These are phyloP conservation scores for Tiliacea aurago DNA, from an alignment of 2,888 invertebrate species.

Conservation along the genomic window DNA sequence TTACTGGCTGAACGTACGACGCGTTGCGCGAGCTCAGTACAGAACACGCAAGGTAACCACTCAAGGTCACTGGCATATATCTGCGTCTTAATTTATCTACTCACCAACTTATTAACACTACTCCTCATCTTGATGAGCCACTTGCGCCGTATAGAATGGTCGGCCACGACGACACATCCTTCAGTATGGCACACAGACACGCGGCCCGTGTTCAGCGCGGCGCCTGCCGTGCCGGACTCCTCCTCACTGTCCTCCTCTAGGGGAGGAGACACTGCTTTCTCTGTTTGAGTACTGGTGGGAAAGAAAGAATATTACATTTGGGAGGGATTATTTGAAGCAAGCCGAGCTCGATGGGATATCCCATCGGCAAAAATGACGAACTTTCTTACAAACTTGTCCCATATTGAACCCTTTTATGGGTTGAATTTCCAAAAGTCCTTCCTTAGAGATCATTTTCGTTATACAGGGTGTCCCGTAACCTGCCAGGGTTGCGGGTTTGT, in stretches of 20 bases:
- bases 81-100: constrained; percentile 33
- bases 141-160: constrained; percentile 93
- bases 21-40: too few relatives aligned
- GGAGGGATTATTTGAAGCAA: neutral
- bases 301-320: neutral
- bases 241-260: constrained; percentile 79
- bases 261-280: constrained; percentile 73
- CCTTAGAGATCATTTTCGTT: too few relatives aligned
- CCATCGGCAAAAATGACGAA: neutral
- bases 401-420: too few relatives aligned
- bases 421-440: too few relatives aligned
- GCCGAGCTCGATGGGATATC: neutral
- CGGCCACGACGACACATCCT: constrained; percentile 91
- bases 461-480: too few relatives aligned
- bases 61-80: too few relatives aligned
- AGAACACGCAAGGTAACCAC: too few relatives aligned
- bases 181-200: constrained; percentile 91
- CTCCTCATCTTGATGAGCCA: constrained; percentile 93
- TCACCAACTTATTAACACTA: constrained; percentile 92
- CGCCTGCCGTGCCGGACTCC: constrained; percentile 56
- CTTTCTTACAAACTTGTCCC: neutral
- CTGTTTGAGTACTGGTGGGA: constrained; percentile 60
- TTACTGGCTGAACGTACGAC: too few relatives aligned
- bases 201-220: constrained; percentile 67
- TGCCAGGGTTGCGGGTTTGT: too few relatives aligned